Evolutionary conservation across 37 sponge, comb jelly and placozoan species (phyloP), one percentile per base, ranked within the genome.

Genomic region (Beroe ovata): DNA sequence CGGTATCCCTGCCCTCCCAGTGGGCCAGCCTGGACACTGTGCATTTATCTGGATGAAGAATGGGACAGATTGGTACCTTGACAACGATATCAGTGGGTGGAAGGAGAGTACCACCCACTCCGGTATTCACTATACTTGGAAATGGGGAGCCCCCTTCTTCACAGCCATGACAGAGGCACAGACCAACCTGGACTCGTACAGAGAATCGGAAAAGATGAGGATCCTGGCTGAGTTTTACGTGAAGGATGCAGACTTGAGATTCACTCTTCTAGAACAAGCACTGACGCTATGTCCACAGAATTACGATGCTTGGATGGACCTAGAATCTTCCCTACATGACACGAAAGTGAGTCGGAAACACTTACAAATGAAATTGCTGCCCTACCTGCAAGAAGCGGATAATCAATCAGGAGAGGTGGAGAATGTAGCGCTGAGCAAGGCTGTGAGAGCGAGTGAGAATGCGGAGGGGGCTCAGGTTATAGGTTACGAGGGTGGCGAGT

Each of bases 21-120:
- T 66, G 28, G 69, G 69, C 33, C 69, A 66, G 37, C 69, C 69
- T 6, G 69, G 69, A 66, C 69, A 66, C 36, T 66, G 69, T 66
- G 69, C 69, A 29, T 66, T 66, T 32, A 66, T 66, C 36, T 66
- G 69, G 69, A 34, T 30, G 19, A 66, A 66, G 35, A 66, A 66
- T 29, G 69, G 69, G 8, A 66, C 69, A 66, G 30, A 26, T 66
- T 66, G 69, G 69, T 66, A 66, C 37, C 69, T 66, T 29, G 69
- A 30, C 36, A 66, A 66, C 37, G 69, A 66, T 30, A 66, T 66
- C 32, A 66, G 69, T 32, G 69, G 69, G 16, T 66, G 69, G 69
- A 8, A 23, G 18, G 6, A 66, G 35, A 66, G 69, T 30, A 66
- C 69, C 14, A 66, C 69, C 16, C 69, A 66, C 36, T 18, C 69